A percentile compares a stretch with the other conserved stretches of the same genome.
phyloP scores from a whole-genome alignment of 1,140 invertebrate species.

The Aporrectodea caliginosa region DNA sequence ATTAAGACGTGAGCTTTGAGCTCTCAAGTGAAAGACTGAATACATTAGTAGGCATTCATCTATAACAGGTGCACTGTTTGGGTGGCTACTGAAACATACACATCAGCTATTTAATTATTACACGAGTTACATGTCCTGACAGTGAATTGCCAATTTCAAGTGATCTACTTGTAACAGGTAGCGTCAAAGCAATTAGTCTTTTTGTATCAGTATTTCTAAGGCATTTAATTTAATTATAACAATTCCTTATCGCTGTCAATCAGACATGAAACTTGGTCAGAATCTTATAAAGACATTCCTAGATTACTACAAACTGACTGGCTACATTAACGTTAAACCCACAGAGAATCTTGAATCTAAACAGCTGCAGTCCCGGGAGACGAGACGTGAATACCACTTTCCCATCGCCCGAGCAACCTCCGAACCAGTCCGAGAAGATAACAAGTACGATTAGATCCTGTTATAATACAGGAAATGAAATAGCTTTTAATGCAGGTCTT shows the following conservation, averaged over 20 bases:
- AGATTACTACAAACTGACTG: slow-evolving; percentile 74
- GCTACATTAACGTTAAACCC: slow-evolving; percentile 61
- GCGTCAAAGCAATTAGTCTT: no score
- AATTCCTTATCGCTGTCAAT: background rate
- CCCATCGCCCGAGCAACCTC: background rate
- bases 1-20: no score
- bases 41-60: no score
- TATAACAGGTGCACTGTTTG: no score
- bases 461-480: background rate
- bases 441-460: background rate
- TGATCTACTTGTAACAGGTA: no score
- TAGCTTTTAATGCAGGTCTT: background rate
- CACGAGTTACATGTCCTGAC: no score
- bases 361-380: background rate
- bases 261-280: slow-evolving; percentile 68
- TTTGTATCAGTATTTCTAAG: no score
- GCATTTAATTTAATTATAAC: background rate
- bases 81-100: no score
- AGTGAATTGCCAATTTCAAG: no score
- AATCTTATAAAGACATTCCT: slow-evolving; percentile 71
- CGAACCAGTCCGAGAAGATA: background rate
- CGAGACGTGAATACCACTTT: background rate
- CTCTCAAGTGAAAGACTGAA: no score
- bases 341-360: slow-evolving; percentile 10
- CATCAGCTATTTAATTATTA: no score